These are phyloP conservation scores for Sphenopsis melanotis DNA, from an alignment of 2,797 vertebrate species.

Conservation along the genomic window DNA sequence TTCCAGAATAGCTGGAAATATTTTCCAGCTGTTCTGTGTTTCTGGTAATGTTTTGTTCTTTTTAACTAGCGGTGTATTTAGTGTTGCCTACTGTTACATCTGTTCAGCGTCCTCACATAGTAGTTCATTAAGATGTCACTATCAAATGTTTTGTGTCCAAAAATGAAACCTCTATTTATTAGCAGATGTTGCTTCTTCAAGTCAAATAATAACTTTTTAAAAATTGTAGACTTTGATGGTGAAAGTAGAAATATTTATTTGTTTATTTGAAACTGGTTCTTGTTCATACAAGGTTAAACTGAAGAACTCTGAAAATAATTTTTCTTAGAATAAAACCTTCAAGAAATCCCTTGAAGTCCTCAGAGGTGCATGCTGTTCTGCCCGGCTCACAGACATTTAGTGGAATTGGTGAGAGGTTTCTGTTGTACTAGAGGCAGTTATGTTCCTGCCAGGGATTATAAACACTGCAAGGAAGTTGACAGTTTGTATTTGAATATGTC, in stretches of 20 bases:
- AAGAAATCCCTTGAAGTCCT: neutral
- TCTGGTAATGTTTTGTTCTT: neutral
- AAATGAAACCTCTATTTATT: neutral
- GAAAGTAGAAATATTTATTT: neutral
- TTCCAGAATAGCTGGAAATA: neutral
- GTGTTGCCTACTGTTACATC: neutral
- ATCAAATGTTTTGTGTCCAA: neutral
- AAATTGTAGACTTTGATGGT: neutral
- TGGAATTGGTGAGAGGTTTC: neutral
- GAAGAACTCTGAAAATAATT: neutral
- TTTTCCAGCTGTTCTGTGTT: neutral
- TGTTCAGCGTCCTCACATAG: neutral
- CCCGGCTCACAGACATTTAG: neutral
- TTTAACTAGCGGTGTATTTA: neutral
- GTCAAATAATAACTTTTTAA: neutral
- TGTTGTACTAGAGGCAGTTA: neutral
- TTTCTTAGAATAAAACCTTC: neutral
- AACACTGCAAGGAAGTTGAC: neutral
- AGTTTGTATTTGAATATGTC: neutral
- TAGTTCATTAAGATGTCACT: neutral
- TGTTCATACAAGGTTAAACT: neutral
- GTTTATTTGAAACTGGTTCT: neutral
- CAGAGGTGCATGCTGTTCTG: rapidly evolving
- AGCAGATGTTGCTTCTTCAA: neutral
- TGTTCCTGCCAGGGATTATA: neutral